Conservation (phyloP, 2,888 invertebrate genomes). For the Schrankia costaestrigalis region DNA sequence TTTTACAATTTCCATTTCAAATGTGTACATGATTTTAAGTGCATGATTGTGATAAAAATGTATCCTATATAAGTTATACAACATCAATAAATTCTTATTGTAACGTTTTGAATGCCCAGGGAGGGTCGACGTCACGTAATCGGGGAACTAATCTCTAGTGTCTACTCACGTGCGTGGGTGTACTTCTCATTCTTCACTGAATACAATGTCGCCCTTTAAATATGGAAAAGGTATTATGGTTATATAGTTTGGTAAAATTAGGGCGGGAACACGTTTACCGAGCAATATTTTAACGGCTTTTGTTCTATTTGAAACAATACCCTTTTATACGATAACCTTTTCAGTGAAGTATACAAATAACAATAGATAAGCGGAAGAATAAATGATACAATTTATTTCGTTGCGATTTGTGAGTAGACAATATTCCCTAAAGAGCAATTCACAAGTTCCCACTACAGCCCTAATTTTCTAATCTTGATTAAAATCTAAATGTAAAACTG, state of each 20-base stretch:
- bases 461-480: conserved; percentile 52
- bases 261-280: conserved; percentile 5
- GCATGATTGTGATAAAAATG: conserved; percentile 18
- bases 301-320: too few relatives aligned
- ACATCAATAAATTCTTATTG: conserved; percentile 43
- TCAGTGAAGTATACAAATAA: too few relatives aligned
- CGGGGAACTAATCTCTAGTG: conserved; percentile 66
- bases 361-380: too few relatives aligned
- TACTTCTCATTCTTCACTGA: conserved; percentile 39
- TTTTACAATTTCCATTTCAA: conserved; percentile 10
- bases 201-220: conserved; percentile 56
- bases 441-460: conserved; percentile 44
- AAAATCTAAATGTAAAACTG: conserved; percentile 58
- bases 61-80: too few relatives aligned
- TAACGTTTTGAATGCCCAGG: conserved; percentile 49
- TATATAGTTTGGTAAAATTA: conserved; percentile 26
- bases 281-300: neutral
- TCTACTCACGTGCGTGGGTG: conserved; percentile 68
- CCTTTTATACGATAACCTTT: too few relatives aligned
- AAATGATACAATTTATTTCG: too few relatives aligned
- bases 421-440: conserved; percentile 57
- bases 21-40: conserved; percentile 15
- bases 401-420: conserved; percentile 24
- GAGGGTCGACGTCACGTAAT: conserved; percentile 68
- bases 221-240: conserved; percentile 40